Conservation (phyloP, 1,140 invertebrate species). For the Ostrea edulis region DNA sequence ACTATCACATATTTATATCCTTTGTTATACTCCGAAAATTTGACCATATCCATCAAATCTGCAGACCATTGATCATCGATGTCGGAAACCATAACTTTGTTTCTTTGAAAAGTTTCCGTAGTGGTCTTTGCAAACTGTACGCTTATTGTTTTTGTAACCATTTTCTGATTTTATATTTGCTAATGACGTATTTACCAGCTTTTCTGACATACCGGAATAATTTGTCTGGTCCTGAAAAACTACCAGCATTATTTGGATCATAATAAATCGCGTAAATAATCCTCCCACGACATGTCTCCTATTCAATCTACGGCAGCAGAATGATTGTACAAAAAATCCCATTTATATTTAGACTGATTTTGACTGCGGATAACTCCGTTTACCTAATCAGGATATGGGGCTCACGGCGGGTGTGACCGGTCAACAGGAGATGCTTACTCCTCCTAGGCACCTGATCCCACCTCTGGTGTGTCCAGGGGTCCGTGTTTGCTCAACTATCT, state of each 20-base stretch:
- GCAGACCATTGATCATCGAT: constrained; percentile 49
- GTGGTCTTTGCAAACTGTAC: constrained; percentile 25
- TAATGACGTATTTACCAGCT: constrained; percentile 35
- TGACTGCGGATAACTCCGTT: no score
- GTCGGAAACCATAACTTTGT: constrained; percentile 14
- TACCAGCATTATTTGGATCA: constrained; percentile 45
- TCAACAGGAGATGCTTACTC: no score
- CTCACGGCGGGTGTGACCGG: no score
- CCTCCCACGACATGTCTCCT: constrained; percentile 40
- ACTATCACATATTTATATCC: background rate
- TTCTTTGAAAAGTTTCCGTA: constrained; percentile 22
- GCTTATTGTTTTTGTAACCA: constrained; percentile 52
- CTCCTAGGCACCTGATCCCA: no score
- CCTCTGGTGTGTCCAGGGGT: no score
- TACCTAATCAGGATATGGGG: no score
- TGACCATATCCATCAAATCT: constrained; percentile 51
- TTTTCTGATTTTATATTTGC: constrained; percentile 51
- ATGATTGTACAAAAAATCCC: no score
- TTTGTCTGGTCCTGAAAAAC: constrained; percentile 46
- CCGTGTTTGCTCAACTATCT: no score
- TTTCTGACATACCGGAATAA: background rate
- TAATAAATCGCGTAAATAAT: constrained; percentile 44
- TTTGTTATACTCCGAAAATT: constrained; percentile 39
- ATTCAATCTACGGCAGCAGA: background rate
- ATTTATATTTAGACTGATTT: no score